Base-by-base conservation (phyloP, 92 coral and sea anemone genomes). In the Montipora capitata region DNA sequence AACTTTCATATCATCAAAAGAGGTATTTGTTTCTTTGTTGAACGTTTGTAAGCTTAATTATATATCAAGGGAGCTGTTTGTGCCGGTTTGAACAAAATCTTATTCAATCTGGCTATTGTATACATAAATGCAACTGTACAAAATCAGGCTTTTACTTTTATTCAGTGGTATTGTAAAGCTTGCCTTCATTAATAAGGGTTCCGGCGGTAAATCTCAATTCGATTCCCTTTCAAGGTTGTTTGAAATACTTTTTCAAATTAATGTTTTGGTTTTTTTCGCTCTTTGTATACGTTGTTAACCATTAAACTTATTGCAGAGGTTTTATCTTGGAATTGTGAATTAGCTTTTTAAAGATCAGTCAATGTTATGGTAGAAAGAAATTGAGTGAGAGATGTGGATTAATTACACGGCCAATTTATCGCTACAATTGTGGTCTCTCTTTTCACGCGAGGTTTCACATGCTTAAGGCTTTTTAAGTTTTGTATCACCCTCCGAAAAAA, bases 1-100 rank as follows among this genome's bases (percentile, higher is more conserved):
- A 40, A 85, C 69, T 45, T 97, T 97, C 65, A 92, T 97, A 42
- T 96, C 99, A 66, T 97, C 98, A 4, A 93, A 93, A 91, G 98
- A 97, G 95, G 99, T 96, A 85, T 81, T 96, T 89, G 10, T 76
- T 51, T 7, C 11, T 51, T 48, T 52, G 35, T 54, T 3, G 51
- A 66, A 10, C 1, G 27, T 18, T 10, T 40, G 54, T 12, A 6
- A 57, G 10, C 17, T 17, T 41, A 72, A n/a, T 52, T 9, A 20
- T 4, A 20, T 40, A 7, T n/a, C 14, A 40, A 5, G 51, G 41
- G 49, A 9, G 40, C 44, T 9, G 35, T 27, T 27, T 27, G 35
- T 27, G 35, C 35, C 35, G 35, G 35, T 27, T 27, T 27, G 27
- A 72, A 72, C 77, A 15, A 73, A 17, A 73, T 42, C 43, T 15